Base-by-base conservation (phyloP, 2,113 vertebrate species). In the Phylloscopus trochiloides region DNA sequence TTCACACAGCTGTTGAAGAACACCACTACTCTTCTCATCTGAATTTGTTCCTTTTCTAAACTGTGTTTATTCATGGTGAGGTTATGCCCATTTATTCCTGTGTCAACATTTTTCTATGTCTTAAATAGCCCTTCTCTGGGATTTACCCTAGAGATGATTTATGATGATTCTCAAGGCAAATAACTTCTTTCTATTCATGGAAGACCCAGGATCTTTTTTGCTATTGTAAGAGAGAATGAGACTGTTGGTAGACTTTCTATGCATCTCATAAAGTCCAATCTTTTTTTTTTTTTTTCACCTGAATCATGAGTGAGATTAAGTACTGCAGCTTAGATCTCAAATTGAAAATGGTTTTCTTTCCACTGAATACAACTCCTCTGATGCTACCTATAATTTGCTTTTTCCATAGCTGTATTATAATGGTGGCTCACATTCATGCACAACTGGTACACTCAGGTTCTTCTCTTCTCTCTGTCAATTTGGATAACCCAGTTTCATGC, bases 101-200 rank as follows among this genome's bases (percentile, higher is more conserved):
- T 92, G 90, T 93, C 92, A 92, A 94, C 94, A 96, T 97, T 95
- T 96, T 94, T 86, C 67, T 94, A 29, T 62, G 78, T 90, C 55
- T 95, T 92, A 96, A 97, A 97, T 95, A 97, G 70, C 50, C 32
- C 65, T 92, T 86, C 79, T 86, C 82, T 80, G 88, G 86, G 76
- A 67, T 96, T 96, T 88, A 67, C 51, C 51, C 34, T 83, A 58
- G 47, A 51, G 72, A 40, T 91, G 83, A 94, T 95, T 95, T 91
- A 92, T 84, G 73, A n/a, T 19, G 63, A 86, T 74, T 84, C 79
- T 92, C 75, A 71, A 91, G 51, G 72, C 38, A 28, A 84, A 77
- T 59, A 77, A 74, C 47, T 88, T 90, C 55, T 71, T 22, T 67
- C 43, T 87, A 10, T 94, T 94, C 17, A 55, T 61, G 32, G 50